Percentiles rank a stretch among this genome's conserved stretches.
Evolutionary conservation across 2,113 vertebrate genomes (phyloP).

Genomic region (Atractosteus spatula): DNA sequence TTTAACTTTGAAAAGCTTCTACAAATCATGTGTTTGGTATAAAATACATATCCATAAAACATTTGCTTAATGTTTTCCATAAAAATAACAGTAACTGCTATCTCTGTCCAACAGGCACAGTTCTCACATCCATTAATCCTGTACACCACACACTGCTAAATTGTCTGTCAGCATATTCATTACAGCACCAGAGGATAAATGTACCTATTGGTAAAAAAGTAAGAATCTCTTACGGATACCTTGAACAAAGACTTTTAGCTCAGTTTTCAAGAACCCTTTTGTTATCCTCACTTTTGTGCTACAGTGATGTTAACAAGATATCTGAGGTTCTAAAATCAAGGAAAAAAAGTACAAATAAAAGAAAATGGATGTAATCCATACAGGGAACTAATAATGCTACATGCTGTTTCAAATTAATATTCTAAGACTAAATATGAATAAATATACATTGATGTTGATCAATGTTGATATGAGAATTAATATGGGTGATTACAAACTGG

Average conservation of each 20-base stretch:
- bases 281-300: background rate
- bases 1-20: no score
- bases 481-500: no score
- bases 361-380: background rate
- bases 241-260: background rate
- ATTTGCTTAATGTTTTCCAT: background rate
- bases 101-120: background rate
- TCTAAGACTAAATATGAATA: no score
- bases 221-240: background rate
- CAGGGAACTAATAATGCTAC: no score
- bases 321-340: background rate
- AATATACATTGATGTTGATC: no score
- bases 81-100: slow-evolving; percentile 1
- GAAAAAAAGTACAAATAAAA: background rate
- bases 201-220: background rate
- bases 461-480: no score
- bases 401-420: no score
- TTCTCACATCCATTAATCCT: background rate
- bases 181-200: background rate
- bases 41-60: background rate
- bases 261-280: background rate
- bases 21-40: no score
- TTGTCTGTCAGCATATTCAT: slow-evolving; percentile 3
- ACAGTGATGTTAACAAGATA: background rate
- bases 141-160: background rate